These are phyloP conservation scores for Eupithecia centaureata DNA, from an alignment of 2,888 invertebrate species.

Conservation along the genomic window DNA sequence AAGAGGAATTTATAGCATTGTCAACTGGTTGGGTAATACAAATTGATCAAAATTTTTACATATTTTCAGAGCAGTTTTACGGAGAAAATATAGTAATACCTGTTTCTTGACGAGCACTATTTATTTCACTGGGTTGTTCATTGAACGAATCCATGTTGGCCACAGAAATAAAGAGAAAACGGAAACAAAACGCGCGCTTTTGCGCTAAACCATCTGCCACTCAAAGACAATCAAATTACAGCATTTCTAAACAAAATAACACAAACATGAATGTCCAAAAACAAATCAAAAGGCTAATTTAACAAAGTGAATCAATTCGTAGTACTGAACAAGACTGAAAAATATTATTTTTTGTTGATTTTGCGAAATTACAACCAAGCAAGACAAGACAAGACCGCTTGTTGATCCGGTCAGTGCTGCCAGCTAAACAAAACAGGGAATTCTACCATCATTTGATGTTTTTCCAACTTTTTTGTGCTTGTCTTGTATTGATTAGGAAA, in stretches of 20 bases:
- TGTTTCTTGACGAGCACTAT: conserved; percentile 52
- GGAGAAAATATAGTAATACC: conserved; percentile 54
- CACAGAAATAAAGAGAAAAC: conserved; percentile 45
- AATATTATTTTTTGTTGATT: conserved; percentile 41
- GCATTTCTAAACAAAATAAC: conserved; percentile 55
- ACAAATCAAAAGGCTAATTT: conserved; percentile 2
- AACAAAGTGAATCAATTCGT: background rate
- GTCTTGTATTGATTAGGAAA: too few relatives aligned
- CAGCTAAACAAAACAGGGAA: conserved; percentile 38
- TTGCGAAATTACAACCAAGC: conserved; percentile 48
- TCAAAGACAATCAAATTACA: conserved; percentile 52
- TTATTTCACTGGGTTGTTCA: conserved; percentile 52
- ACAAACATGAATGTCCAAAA: conserved; percentile 18
- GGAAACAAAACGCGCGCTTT: conserved; percentile 66
- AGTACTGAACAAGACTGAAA: conserved; percentile 20
- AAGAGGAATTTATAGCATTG: conserved; percentile 20
- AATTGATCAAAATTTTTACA: conserved; percentile 52
- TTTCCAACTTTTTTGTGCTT: background rate
- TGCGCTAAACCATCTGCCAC: conserved; percentile 73
- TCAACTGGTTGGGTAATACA: conserved; percentile 56
- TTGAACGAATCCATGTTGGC: conserved; percentile 64
- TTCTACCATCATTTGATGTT: background rate
- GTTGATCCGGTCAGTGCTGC: conserved; percentile 74
- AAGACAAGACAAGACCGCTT: conserved; percentile 59
- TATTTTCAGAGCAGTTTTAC: conserved; percentile 33